Percentiles rank a stretch among this genome's conserved stretches.
These are phyloP conservation scores for Tetrao urogallus DNA, from an alignment of 2,113 vertebrate genomes.

Conservation along the genomic window DNA sequence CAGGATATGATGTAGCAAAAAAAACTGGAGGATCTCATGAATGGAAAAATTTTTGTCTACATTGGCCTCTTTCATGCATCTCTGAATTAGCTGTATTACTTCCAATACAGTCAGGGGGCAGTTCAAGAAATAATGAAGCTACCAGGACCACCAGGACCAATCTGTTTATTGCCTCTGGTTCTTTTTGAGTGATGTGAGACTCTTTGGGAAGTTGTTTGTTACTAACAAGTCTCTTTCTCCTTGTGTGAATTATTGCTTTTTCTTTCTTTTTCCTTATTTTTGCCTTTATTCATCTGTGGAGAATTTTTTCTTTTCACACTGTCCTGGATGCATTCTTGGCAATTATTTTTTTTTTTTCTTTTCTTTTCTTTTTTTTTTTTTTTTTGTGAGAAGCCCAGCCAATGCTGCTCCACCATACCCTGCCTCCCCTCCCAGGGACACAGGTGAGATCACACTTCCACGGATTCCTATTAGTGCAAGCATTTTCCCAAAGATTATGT, in stretches of 20 bases:
- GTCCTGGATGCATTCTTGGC: not conserved
- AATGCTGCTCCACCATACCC: not conserved
- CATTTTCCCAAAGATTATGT: constrained; percentile 48
- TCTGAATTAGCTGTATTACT: not conserved
- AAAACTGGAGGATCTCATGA: not conserved
- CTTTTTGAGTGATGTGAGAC: not conserved
- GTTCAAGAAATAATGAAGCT: not conserved
- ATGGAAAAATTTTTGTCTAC: not conserved
- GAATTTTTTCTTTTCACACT: not conserved
- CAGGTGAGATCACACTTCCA: constrained; percentile 37
- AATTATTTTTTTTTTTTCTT: not conserved
- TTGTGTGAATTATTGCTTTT: not conserved
- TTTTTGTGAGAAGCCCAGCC: not conserved
- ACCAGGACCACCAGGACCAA: not conserved
- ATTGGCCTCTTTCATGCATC: not conserved
- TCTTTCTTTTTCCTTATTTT: not conserved
- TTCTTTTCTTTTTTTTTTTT: not conserved
- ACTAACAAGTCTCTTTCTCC: not conserved
- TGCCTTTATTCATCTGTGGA: not conserved
- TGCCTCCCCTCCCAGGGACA: not conserved
- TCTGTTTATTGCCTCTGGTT: not conserved
- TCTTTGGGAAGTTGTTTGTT: not conserved
- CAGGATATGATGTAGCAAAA: not conserved
- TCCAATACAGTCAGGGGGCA: not conserved
- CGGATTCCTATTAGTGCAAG: not conserved